These are phyloP conservation scores for Sterrhoptilus dennistouni DNA, from an alignment of 2,113 vertebrate species.

Conservation along the genomic window DNA sequence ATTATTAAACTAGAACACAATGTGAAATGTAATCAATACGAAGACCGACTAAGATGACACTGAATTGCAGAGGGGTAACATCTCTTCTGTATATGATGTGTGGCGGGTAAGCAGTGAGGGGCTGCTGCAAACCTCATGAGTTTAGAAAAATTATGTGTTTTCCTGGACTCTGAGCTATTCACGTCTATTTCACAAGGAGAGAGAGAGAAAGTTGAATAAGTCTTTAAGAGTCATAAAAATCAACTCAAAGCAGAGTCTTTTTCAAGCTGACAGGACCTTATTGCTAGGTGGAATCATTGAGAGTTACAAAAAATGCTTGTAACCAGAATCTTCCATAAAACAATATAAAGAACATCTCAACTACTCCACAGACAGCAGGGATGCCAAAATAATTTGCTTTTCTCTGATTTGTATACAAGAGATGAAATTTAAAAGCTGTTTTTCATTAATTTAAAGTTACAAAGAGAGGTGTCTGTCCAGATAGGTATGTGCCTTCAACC, in stretches of 20 bases:
- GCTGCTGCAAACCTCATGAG: background rate
- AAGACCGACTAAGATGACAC: background rate
- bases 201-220: background rate
- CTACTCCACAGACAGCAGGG: background rate
- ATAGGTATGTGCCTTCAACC: background rate
- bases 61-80: background rate
- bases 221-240: background rate
- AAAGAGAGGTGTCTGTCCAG: background rate
- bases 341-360: background rate
- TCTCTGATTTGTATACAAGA: background rate
- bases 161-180: background rate
- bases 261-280: background rate
- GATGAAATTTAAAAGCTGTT: background rate
- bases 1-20: conserved; percentile 58
- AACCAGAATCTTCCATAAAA: background rate
- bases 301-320: background rate
- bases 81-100: background rate
- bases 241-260: background rate
- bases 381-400: background rate
- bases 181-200: background rate
- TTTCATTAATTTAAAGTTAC: background rate
- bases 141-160: background rate
- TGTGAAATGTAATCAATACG: conserved; percentile 27
- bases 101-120: background rate
- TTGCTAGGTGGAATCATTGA: background rate